A percentile compares a stretch with the other conserved stretches of the same genome.
These are phyloP conservation scores for Amiota communis DNA, from an alignment of 2,888 invertebrate genomes.

Conservation along the genomic window DNA sequence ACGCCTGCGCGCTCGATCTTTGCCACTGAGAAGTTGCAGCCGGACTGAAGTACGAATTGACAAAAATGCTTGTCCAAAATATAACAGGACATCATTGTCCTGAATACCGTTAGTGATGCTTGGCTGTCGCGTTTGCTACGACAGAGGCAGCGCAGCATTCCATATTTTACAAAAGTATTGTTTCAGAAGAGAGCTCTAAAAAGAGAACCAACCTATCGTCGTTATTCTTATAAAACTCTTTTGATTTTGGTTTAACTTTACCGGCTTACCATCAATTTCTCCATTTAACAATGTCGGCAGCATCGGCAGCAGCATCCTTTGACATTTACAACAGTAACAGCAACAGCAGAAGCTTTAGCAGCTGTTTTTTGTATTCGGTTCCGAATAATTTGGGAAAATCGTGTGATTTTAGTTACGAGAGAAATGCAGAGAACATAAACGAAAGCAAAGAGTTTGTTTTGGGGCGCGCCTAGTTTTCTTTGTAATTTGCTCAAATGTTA, in stretches of 20 bases:
- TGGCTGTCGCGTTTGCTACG: conserved; percentile 29
- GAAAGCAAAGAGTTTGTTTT: conserved; percentile 22
- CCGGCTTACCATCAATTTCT: conserved; percentile 8
- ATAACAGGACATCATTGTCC: conserved; percentile 30
- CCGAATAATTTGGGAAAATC: background rate
- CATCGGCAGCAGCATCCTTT: background rate
- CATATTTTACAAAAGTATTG: too few species aligned
- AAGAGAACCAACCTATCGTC: too few species aligned
- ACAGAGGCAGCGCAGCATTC: background rate
- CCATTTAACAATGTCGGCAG: too few species aligned
- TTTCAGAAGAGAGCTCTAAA: background rate
- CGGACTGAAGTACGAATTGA: conserved; percentile 12
- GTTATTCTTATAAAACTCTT: too few species aligned
- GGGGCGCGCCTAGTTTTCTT: conserved; percentile 45
- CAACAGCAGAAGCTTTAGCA: background rate
- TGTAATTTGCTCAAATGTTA: conserved; percentile 35
- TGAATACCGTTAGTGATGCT: conserved; percentile 39
- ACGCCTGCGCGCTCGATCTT: conserved; percentile 10
- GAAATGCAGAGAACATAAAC: too few species aligned
- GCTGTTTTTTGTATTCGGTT: background rate
- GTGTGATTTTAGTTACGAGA: too few species aligned
- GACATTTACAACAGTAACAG: background rate
- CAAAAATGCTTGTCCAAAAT: background rate
- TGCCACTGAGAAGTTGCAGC: conserved; percentile 6
- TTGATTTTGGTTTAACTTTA: background rate